These are phyloP conservation scores for human (Homo sapiens) DNA, from an alignment of 2,113 vertebrate genomes.

Conservation along the genomic window GRCh38 chr11:33557001-33557500, in stretches of 20 bases:
- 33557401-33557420: not conserved
- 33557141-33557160: not conserved
- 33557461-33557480: no score
- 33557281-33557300: not conserved
- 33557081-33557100: not conserved
- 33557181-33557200: not conserved
- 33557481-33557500: not conserved
- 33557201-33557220: not conserved
- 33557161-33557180: not conserved
- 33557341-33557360: not conserved
- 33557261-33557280: not conserved
- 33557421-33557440: not conserved
- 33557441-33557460: not conserved
- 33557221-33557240: not conserved
- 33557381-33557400: not conserved
- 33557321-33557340: constrained; percentile 16
- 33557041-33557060: not conserved
- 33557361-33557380: not conserved
- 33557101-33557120: not conserved
- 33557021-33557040: not conserved
- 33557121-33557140: not conserved
- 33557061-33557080: not conserved
- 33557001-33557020: not conserved
- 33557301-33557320: not conserved
- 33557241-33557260: not conserved